phyloP scores from a whole-genome alignment of 2,797 vertebrate genomes.

The Otolemur crassicaudatus region DNA sequence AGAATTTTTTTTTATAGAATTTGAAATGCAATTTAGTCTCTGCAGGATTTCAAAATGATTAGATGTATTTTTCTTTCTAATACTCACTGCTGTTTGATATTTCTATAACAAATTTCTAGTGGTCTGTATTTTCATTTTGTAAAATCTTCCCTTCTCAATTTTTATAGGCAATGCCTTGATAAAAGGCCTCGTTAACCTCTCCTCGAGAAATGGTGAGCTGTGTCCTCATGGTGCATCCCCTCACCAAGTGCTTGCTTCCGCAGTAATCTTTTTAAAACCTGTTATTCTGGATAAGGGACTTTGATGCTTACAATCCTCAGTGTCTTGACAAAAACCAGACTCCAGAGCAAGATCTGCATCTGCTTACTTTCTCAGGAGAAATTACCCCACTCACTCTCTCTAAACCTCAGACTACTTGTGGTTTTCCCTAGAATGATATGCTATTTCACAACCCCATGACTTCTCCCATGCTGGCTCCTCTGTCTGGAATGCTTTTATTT shows the following conservation, averaged over 20 bases:
- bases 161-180: constrained; percentile 47
- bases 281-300: constrained; percentile 1
- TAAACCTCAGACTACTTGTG: constrained; percentile 4
- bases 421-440: background rate
- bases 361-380: constrained; percentile 41
- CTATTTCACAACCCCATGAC: constrained; percentile 12
- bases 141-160: background rate
- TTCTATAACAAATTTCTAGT: constrained; percentile 1
- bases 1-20: constrained; percentile 33
- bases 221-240: background rate
- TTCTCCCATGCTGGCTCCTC: background rate
- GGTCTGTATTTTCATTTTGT: background rate
- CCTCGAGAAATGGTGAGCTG: background rate
- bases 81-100: background rate
- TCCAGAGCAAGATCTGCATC: background rate
- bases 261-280: constrained; percentile 25
- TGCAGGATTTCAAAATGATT: constrained; percentile 48
- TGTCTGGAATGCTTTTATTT: constrained; percentile 25
- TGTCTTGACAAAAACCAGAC: constrained; percentile 40
- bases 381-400: background rate
- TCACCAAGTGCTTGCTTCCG: background rate
- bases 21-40: constrained; percentile 39
- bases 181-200: background rate
- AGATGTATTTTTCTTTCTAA: background rate
- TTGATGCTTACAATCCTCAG: background rate